A percentile compares a stretch with the other conserved stretches of the same genome.
These are phyloP conservation scores for Astyanax mexicanus DNA, from an alignment of 2,797 vertebrate genomes.

Conservation along the genomic window DNA sequence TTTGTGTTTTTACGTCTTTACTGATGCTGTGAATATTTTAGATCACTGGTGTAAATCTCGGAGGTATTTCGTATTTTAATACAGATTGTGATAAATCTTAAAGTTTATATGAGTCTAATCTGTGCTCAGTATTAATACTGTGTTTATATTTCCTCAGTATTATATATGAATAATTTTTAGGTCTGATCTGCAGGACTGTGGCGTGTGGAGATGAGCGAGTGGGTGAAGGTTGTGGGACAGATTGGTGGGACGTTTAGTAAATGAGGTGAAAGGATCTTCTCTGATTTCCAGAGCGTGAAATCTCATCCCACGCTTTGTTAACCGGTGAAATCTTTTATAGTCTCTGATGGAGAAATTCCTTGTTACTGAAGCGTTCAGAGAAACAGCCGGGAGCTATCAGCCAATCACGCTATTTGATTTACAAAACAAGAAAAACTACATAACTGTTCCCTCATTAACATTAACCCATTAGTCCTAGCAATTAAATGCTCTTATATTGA, in stretches of 20 bases:
- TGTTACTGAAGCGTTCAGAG: constrained; percentile 6
- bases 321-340: constrained; percentile 25
- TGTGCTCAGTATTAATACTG: not conserved
- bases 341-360: constrained; percentile 16
- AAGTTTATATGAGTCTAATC: too few relatives aligned
- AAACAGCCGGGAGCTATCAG: not conserved
- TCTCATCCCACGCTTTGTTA: constrained; percentile 42
- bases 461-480: too few relatives aligned
- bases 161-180: too few relatives aligned
- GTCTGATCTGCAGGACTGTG: not conserved
- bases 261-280: not conserved
- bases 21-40: too few relatives aligned
- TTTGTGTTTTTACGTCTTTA: too few relatives aligned
- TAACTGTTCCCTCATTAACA: too few relatives aligned
- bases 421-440: not conserved
- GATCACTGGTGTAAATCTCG: too few relatives aligned
- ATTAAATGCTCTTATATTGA: too few relatives aligned
- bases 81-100: too few relatives aligned
- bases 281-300: constrained; percentile 36
- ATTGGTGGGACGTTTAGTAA: constrained; percentile 8
- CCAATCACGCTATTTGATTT: not conserved
- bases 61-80: too few relatives aligned
- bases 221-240: constrained; percentile 5
- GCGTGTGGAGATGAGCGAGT: constrained; percentile 6
- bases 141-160: too few relatives aligned